phyloP scores from a whole-genome alignment of 1,140 invertebrate species.

The Zaprionus africanus region DNA sequence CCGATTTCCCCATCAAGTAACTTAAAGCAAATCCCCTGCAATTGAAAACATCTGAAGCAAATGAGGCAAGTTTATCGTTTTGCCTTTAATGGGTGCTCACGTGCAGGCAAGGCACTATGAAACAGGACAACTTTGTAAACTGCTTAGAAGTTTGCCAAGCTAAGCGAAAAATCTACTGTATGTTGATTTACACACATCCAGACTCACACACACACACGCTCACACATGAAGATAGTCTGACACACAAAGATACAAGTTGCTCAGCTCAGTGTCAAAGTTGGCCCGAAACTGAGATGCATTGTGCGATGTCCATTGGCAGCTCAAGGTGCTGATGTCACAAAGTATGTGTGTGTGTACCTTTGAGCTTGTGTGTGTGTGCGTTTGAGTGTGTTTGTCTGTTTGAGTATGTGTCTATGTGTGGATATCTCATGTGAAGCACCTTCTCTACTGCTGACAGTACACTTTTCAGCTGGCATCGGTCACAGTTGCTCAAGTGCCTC shows the following conservation, averaged over 20 bases:
- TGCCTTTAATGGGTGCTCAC: conserved; percentile 25
- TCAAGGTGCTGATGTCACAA: conserved; percentile 21
- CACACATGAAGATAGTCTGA: no score
- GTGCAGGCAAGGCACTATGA: not conserved
- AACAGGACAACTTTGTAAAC: conserved; percentile 36
- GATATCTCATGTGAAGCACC: conserved; percentile 7
- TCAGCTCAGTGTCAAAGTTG: conserved; percentile 14
- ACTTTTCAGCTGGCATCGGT: conserved; percentile 17
- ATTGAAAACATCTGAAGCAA: conserved; percentile 10
- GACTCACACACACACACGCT: not conserved
- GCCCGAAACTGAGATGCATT: conserved; percentile 13
- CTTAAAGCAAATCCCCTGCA: not conserved
- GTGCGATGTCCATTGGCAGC: conserved; percentile 25
- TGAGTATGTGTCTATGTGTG: not conserved
- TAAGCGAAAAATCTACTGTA: not conserved
- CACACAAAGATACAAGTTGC: not conserved
- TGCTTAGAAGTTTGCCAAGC: conserved; percentile 33
- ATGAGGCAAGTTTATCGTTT: conserved; percentile 17
- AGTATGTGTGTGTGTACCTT: not conserved
- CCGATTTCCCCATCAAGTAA: not conserved
- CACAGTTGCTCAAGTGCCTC: not conserved
- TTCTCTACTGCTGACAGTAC: conserved; percentile 31
- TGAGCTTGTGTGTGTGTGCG: not conserved
- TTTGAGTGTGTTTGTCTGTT: not conserved
- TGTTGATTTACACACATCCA: conserved; percentile 33